Evolutionary conservation across 2,888 invertebrate species (phyloP), one percentile per base, ranked within the genome.

Genomic region (Heliconius aoede): DNA sequence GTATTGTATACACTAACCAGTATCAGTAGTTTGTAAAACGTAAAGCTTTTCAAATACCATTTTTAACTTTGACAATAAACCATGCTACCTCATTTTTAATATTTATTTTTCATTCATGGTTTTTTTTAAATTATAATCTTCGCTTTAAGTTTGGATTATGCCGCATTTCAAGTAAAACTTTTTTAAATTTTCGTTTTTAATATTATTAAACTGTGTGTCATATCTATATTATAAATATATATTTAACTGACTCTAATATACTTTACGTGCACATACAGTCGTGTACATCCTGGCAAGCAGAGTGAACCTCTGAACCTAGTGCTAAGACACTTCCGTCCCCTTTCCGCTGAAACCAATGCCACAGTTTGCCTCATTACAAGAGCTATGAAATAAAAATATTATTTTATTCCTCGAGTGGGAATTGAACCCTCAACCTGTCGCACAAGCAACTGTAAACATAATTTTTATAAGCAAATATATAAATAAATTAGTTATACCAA

Each of bases 11-110:
- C n/a, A n/a, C 51, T 30, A 68, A 15, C n/a, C 51, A 30, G 46
- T 68, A 68, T 68, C 68, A 68, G 68, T 68, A 68, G 51, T 28
- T 1, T 13, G 21, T 21, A 68, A 13, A 68, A 36, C 36, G 7
- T 36, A 15, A n/a, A 32, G 9, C 13, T 13, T 24, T 68, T 7
- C 5, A 51, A 15, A 30, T n/a, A 8, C 7, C 46, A n/a, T 13
- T 68, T 51, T 68, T 51, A 51, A 51, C 28, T 11, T 68, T 51
- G 51, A 68, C 68, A 68, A 68, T 68, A 68, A 68, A 51, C 68
- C 51, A 51, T 68, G 68, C 68, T 68, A 68, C 68, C 68, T 68
- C 68, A 68, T 68, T 68, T 68, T 68, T 65, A n/a, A n/a, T n/a
- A n/a, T 4, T 36, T 36, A 7, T 65, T 65, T 65, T 68, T 51